Evolutionary conservation across 2,888 invertebrate genomes (phyloP), one percentile per base, ranked within the genome.

Genomic region (Trichopoda pennipes): DNA sequence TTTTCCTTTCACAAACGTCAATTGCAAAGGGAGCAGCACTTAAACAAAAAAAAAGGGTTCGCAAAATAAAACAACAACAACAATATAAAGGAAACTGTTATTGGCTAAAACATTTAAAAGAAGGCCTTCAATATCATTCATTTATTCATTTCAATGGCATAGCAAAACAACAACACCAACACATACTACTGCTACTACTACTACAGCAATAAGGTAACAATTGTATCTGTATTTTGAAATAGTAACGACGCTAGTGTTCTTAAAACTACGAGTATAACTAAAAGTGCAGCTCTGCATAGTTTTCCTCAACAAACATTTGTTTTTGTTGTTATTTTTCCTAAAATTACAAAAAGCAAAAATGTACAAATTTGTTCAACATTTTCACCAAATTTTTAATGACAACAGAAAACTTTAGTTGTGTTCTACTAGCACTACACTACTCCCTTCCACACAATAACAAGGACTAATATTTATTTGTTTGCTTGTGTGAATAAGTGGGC

Each of bases 301-400:
- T 69, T 64, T 44, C n/a, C n/a, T 17, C 23, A n/a, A 35, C 19
- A 19, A 55, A 79, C 21, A 66, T 58, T 44, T 47, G n/a, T 60
- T 55, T 28, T 28, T 28, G 4, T 3, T 28, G 4, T 28, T 6
- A 7, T 28, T 28, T 28, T 28, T 28, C 2, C 60, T 60, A 60
- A 47, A 23, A 23, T 35, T 14, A 49, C 44, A 51, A 44, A 28
- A 47, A 51, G 42, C 21, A 72, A 79, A 79, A 38, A 66, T 72
- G 49, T 63, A 75, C 21, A 47, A 82, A 82, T 82, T 82, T 79
- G 79, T 79, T 82, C n/a, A 79, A 82, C 79, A 79, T 82, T 82
- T 77, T 76, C 56, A 56, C 68, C 82, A 79, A 28, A 82, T 79
- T 79, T 72, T 72, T 79, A 82, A 82, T 79, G 75, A 82, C 82